Percentiles rank a stretch among this genome's conserved stretches.
Evolutionary conservation across 1,140 invertebrate species (phyloP).

Genomic region (Lethrus apterus): DNA sequence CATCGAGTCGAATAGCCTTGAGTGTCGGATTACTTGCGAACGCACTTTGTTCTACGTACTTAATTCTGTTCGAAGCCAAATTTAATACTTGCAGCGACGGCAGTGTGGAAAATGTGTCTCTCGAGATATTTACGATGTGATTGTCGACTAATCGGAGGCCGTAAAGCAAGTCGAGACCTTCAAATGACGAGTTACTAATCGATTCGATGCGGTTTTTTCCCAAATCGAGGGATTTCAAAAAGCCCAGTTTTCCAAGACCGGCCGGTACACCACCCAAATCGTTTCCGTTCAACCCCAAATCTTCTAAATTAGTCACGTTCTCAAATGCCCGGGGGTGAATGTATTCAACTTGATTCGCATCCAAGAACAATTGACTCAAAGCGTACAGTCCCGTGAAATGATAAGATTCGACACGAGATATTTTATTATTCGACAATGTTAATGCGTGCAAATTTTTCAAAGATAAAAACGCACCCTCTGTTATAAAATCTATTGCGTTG

Average conservation of each 20-base stretch:
- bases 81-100: conserved; percentile 59
- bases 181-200: conserved; percentile 52
- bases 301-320: conserved; percentile 72
- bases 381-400: conserved; percentile 66
- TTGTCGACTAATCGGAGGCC: conserved; percentile 61
- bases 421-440: conserved; percentile 64
- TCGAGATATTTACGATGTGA: conserved; percentile 55
- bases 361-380: conserved; percentile 64
- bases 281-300: conserved; percentile 73
- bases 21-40: conserved; percentile 58
- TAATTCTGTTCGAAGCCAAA: conserved; percentile 60
- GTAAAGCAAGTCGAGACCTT: conserved; percentile 54
- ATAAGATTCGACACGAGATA: conserved; percentile 58
- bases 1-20: conserved; percentile 59
- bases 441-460: conserved; percentile 70
- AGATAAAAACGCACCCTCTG: conserved; percentile 64
- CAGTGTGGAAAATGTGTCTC: conserved; percentile 58
- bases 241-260: conserved; percentile 58
- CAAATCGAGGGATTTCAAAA: conserved; percentile 67
- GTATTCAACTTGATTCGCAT: conserved; percentile 63
- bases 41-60: conserved; percentile 54
- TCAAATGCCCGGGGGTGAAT: conserved; percentile 67
- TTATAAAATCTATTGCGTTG: conserved; percentile 65
- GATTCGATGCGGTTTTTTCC: conserved; percentile 67
- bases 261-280: conserved; percentile 60